Percentiles rank a stretch among this genome's conserved stretches.
These are phyloP conservation scores for Desmophyllum pertusum DNA, from an alignment of 92 coral and sea anemone species.

Conservation along the genomic window DNA sequence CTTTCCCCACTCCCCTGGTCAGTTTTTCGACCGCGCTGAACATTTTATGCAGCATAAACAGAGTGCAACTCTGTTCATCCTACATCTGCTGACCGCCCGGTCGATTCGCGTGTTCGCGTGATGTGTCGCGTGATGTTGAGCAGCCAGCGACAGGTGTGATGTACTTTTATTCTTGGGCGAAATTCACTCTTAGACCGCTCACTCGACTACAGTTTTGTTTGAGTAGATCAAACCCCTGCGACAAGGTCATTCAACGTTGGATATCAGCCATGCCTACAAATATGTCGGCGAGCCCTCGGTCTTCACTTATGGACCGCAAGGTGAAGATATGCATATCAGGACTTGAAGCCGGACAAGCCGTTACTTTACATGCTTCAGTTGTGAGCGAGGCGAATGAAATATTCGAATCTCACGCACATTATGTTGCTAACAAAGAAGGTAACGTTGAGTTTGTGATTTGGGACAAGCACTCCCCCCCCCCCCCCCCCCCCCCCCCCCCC, in stretches of 20 bases:
- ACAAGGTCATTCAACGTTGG: neutral
- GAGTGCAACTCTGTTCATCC: neutral
- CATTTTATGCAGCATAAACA: neutral
- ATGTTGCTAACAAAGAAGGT: slow-evolving; percentile 25
- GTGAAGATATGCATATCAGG: slow-evolving; percentile 34
- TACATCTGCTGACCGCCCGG: neutral
- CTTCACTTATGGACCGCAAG: slow-evolving; percentile 35
- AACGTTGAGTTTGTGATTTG: neutral
- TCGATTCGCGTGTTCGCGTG: too few species aligned
- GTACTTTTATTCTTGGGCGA: neutral
- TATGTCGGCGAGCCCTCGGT: slow-evolving; percentile 15
- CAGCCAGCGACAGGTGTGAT: too few species aligned
- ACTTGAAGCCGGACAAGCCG: slow-evolving; percentile 13
- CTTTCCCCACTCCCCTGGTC: too few species aligned
- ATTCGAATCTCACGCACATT: slow-evolving; percentile 35
- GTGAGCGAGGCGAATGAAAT: slow-evolving; percentile 25
- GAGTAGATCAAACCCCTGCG: neutral
- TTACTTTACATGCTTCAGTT: slow-evolving; percentile 29
- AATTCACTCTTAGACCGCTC: neutral
- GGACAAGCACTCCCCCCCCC: too few species aligned
- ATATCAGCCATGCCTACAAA: slow-evolving; percentile 6
- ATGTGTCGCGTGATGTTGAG: too few species aligned
- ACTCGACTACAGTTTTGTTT: neutral
- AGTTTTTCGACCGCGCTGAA: too few species aligned
- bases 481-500: too few species aligned